Evolutionary conservation across 2,888 invertebrate genomes (phyloP).

Genomic region (Notodonta dromedarius): DNA sequence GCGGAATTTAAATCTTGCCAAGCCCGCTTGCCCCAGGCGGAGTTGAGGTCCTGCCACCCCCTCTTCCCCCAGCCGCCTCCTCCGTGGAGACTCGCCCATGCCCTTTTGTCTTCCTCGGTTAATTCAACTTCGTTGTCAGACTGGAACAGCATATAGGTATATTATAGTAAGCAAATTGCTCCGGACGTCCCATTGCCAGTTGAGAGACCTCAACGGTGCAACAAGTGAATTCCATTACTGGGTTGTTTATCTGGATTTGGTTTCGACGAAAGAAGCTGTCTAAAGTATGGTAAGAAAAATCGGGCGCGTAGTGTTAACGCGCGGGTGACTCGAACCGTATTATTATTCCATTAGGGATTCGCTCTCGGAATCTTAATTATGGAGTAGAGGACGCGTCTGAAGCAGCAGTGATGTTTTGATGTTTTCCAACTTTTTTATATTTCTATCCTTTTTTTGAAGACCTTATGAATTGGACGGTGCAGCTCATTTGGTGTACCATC

Average conservation of each 20-base stretch:
- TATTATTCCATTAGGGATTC: conserved; percentile 57
- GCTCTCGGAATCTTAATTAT: conserved; percentile 56
- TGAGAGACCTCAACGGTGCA: conserved; percentile 27
- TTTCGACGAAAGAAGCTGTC: conserved; percentile 31
- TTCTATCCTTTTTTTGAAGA: not conserved
- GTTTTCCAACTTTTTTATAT: not conserved
- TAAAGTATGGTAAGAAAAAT: conserved; percentile 12
- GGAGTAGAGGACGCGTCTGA: conserved; percentile 21
- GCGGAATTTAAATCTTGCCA: conserved; percentile 44
- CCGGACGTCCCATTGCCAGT: conserved; percentile 13
- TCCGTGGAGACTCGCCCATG: conserved; percentile 84
- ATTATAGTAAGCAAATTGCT: conserved; percentile 12
- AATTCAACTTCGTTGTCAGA: conserved; percentile 74
- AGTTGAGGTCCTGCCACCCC: conserved; percentile 83
- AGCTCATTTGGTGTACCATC: not conserved
- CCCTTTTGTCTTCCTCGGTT: conserved; percentile 84
- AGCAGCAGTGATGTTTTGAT: conserved; percentile 1
- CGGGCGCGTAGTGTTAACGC: conserved; percentile 7
- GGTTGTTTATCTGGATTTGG: conserved; percentile 29
- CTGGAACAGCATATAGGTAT: conserved; percentile 47
- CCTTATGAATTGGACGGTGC: not conserved
- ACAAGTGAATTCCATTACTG: conserved; percentile 33
- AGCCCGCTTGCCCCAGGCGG: conserved; percentile 84
- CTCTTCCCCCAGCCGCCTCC: conserved; percentile 85
- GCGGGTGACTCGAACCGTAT: conserved; percentile 35